Evolutionary conservation across 2,113 vertebrate species (phyloP).

Genomic region (Mormoops blainvillei): DNA sequence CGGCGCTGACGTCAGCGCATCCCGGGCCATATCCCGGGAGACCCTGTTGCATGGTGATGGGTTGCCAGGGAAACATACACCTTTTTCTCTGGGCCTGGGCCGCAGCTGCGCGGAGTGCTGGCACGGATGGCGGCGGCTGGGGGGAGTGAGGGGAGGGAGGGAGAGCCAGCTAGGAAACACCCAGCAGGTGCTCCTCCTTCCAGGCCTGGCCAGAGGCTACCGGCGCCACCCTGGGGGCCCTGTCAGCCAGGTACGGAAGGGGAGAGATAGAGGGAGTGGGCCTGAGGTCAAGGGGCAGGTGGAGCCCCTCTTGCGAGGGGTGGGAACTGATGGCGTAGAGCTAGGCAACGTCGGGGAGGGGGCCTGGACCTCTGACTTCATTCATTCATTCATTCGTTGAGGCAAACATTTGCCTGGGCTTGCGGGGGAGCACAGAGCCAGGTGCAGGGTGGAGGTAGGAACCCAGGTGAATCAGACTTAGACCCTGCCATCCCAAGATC

Average conservation of each 20-base stretch:
- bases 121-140: conserved; percentile 18
- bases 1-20: conserved; percentile 83
- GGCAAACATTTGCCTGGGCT: background rate
- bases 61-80: conserved; percentile 93
- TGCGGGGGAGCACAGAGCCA: background rate
- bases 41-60: conserved; percentile 89
- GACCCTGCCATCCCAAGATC: background rate
- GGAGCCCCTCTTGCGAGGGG: background rate
- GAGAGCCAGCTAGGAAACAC: conserved; percentile 41
- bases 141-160: conserved; percentile 23
- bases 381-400: conserved; percentile 11
- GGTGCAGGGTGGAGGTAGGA: background rate
- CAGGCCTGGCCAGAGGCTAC: conserved; percentile 34
- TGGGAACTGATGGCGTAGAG: background rate
- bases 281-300: conserved; percentile 16
- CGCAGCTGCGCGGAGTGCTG: conserved; percentile 45
- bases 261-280: conserved; percentile 1
- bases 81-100: conserved; percentile 79
- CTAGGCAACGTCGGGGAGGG: background rate
- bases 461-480: background rate
- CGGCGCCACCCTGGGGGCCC: conserved; percentile 40
- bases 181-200: conserved; percentile 52
- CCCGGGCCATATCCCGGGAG: conserved; percentile 83
- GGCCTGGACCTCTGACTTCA: background rate
- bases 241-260: conserved; percentile 55